A percentile compares a stretch with the other conserved stretches of the same genome.
These are phyloP conservation scores for Seriola aureovittata DNA, from an alignment of 2,113 vertebrate species.

Conservation along the genomic window DNA sequence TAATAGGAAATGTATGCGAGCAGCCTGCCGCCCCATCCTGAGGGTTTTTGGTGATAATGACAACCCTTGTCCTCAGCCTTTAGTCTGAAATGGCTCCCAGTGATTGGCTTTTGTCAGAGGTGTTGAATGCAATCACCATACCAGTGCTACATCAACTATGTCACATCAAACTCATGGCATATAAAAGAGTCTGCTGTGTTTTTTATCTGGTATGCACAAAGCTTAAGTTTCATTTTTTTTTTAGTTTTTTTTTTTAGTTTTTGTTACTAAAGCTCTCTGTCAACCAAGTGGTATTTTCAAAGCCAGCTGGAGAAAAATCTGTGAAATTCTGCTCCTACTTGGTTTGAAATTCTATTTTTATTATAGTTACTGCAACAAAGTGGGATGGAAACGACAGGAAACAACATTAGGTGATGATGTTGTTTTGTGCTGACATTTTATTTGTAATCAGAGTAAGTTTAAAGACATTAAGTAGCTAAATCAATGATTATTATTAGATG, in stretches of 20 bases:
- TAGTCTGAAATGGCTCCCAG: neutral
- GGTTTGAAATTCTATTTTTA: neutral
- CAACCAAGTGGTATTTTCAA: neutral
- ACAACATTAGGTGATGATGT: neutral
- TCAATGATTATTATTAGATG: neutral
- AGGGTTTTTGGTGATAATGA: constrained; percentile 8
- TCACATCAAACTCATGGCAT: neutral
- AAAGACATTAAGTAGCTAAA: neutral
- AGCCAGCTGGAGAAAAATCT: neutral
- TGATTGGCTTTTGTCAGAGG: constrained; percentile 34
- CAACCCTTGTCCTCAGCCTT: neutral
- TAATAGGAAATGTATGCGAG: neutral
- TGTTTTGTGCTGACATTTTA: constrained; percentile 7
- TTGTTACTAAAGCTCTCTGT: neutral
- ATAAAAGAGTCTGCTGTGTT: neutral
- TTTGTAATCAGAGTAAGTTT: neutral
- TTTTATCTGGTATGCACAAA: neutral
- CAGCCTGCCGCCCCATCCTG: neutral
- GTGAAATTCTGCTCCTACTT: neutral
- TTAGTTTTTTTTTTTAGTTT: neutral
- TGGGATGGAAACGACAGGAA: neutral
- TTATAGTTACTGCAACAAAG: neutral
- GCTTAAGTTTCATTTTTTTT: neutral
- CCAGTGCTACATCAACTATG: neutral
- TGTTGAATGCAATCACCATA: constrained; percentile 21